Evolutionary conservation across 2,888 invertebrate genomes (phyloP), one percentile per base, ranked within the genome.

Genomic region (Hypena proboscidalis): DNA sequence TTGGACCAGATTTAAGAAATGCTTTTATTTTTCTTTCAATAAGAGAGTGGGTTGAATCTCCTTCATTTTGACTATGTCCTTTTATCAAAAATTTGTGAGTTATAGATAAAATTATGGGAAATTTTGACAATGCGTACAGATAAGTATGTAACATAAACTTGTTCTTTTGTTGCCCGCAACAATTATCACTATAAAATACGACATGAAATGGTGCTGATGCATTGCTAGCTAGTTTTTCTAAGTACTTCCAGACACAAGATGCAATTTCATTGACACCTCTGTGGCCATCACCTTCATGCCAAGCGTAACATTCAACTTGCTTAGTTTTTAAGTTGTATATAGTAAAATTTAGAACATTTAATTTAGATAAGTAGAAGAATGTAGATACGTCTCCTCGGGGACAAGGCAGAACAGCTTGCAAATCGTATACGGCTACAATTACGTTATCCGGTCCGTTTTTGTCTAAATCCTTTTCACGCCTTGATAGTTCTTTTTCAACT

Each of bases 351-450:
- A 21, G 13, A 22, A 33, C 21, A 33, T 32, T 32, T 6, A 31
- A 8, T 31, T 31, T 41, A 2, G 20, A 32, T 21, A 33, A 21
- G 15, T 29, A 25, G 11, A 13, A 39, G 25, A 39, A 23, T 23
- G 10, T 41, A 2, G 20, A 32, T 21, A 33, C 27, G 15, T 29
- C 25, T 5, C 30, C 22, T 22, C 7, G n/a, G 3, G 30, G 30
- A 30, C 15, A 25, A 2, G 21, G 21, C 25, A 32, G 22, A 8
- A 35, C 29, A 17, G 30, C 34, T 35, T 41, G 41, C 17, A 41
- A 30, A 41, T 41, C 34, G 19, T 41, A 41, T 6, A 41, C 41
- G n/a, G n/a, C n/a, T n/a, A n/a, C n/a, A n/a, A n/a, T n/a, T n/a
- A n/a, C n/a, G n/a, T n/a, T n/a, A n/a, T n/a, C n/a, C n/a, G n/a